A percentile compares a stretch with the other conserved stretches of the same genome.
phyloP scores from a whole-genome alignment of 64 coral and sea anemone genomes.

The Pocillopora damicornis region DNA sequence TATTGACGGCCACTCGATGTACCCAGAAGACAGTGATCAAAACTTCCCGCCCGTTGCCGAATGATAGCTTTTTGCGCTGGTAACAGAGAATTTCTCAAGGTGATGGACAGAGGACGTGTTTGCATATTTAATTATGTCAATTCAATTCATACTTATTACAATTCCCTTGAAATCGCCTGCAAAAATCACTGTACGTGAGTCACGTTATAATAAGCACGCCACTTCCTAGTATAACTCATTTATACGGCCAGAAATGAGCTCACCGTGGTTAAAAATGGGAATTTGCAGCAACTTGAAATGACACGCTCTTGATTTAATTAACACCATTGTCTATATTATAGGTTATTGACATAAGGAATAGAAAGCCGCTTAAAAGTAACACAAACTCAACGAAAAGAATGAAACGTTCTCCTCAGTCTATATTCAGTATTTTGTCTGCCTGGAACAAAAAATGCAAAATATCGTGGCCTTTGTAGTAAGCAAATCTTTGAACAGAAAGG shows the following conservation, averaged over 20 bases:
- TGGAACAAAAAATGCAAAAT: conserved; percentile 4
- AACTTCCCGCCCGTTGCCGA: background rate
- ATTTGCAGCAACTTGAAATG: background rate
- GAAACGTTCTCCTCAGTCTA: background rate
- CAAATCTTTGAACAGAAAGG: conserved; percentile 13
- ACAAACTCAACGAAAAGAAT: background rate
- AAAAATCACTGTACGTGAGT: background rate
- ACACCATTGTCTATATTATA: conserved; percentile 19
- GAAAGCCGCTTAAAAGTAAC: background rate
- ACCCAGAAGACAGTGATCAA: background rate
- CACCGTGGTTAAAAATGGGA: background rate
- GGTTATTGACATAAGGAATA: conserved; percentile 22
- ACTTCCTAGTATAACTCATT: background rate
- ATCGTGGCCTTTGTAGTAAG: background rate
- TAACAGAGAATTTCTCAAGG: background rate
- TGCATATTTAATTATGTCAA: conserved; percentile 6
- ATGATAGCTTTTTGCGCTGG: background rate
- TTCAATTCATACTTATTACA: background rate
- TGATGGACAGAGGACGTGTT: conserved; percentile 5
- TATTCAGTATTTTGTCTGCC: background rate
- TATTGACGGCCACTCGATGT: background rate
- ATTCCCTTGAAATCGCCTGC: background rate
- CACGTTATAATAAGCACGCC: background rate
- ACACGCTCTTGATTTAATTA: conserved; percentile 41
- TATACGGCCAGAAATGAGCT: background rate